These are phyloP conservation scores for Chaetodon trifascialis DNA, from an alignment of 2,113 vertebrate species.

Conservation along the genomic window DNA sequence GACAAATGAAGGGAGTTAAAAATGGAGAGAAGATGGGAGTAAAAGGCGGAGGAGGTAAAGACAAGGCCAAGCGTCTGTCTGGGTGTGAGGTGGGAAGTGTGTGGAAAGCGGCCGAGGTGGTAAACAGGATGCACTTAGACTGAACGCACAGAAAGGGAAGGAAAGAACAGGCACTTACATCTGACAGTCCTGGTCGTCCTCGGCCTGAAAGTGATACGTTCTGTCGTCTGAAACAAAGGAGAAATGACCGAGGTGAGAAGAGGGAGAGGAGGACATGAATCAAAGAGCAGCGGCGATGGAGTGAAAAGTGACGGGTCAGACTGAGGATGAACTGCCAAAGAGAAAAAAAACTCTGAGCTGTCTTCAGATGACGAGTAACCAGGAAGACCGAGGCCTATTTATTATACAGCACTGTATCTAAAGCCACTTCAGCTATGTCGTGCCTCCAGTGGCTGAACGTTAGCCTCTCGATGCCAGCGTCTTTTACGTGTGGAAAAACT, in stretches of 20 bases:
- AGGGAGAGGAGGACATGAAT: constrained; percentile 1
- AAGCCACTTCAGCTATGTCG: neutral
- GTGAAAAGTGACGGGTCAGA: constrained; percentile 9
- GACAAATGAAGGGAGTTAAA: neutral
- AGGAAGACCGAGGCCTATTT: neutral
- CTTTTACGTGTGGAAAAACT: neutral
- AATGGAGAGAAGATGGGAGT: neutral
- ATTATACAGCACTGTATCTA: constrained; percentile 16
- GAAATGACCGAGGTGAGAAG: neutral
- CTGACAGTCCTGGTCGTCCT: constrained; percentile 89
- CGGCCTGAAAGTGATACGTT: constrained; percentile 89
- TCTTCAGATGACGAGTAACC: constrained; percentile 17
- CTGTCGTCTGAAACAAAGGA: constrained; percentile 81
- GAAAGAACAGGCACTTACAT: constrained; percentile 81
- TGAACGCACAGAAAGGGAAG: neutral
- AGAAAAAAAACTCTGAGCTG: neutral
- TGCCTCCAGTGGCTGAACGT: neutral
- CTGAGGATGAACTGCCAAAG: neutral
- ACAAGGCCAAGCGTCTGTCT: constrained; percentile 24
- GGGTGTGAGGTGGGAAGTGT: constrained; percentile 54
- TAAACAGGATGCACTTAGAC: constrained; percentile 60
- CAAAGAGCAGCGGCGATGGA: neutral
- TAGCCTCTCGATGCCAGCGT: neutral
- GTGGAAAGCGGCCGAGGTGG: constrained; percentile 42
- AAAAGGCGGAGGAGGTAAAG: constrained; percentile 35